Conservation (phyloP, 64 coral and sea anemone genomes). For the Porites australiensis region DNA sequence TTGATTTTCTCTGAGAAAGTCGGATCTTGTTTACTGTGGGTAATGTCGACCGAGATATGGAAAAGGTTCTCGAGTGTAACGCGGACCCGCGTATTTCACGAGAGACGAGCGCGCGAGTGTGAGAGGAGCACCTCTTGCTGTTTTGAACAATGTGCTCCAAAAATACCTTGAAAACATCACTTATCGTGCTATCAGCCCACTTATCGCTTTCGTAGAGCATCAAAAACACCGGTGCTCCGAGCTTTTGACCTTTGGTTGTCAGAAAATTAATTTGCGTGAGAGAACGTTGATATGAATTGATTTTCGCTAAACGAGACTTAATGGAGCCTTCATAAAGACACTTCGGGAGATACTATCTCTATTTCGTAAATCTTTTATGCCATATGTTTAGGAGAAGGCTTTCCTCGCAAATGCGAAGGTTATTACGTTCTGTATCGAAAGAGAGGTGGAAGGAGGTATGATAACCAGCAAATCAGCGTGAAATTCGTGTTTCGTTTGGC, state of each 20-base stretch:
- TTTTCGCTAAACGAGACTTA: slow-evolving; percentile 34
- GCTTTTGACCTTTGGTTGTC: slow-evolving; percentile 54
- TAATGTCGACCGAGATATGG: no score
- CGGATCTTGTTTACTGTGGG: no score
- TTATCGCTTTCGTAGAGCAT: slow-evolving; percentile 38
- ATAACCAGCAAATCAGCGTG: background rate
- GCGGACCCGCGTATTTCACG: no score
- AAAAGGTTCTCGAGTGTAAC: no score
- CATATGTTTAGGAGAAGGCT: slow-evolving; percentile 35
- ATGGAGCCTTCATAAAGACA: slow-evolving; percentile 48
- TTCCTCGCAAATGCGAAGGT: background rate
- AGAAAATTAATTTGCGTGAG: slow-evolving; percentile 60
- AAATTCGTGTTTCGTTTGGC: background rate
- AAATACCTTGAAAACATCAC: slow-evolving; percentile 34
- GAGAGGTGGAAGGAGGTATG: background rate
- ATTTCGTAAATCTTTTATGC: slow-evolving; percentile 30
- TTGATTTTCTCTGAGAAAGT: no score
- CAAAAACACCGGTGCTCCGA: slow-evolving; percentile 46
- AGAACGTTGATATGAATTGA: slow-evolving; percentile 18
- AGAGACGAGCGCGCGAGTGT: no score
- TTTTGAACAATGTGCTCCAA: background rate
- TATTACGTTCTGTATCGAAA: background rate
- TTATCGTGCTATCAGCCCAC: slow-evolving; percentile 30
- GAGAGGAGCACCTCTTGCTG: background rate
- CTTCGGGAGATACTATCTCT: slow-evolving; percentile 35